These are phyloP conservation scores for Drosophila falleni DNA, from an alignment of 2,888 invertebrate genomes.

Conservation along the genomic window DNA sequence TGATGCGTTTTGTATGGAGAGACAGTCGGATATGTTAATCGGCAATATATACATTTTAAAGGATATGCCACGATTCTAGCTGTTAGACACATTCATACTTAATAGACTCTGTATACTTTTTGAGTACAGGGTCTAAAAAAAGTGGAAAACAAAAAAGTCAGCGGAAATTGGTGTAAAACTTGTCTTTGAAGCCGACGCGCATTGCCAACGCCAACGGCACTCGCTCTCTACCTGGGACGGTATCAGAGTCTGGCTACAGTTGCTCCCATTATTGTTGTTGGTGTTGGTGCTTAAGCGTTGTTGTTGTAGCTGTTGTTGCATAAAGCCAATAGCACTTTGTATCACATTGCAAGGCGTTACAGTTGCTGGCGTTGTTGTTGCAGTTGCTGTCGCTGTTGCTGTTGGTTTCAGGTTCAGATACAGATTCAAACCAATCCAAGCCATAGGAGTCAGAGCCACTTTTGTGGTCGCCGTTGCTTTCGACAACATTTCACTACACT, in stretches of 20 bases:
- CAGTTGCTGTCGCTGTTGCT: constrained; percentile 28
- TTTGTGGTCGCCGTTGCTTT: constrained; percentile 62
- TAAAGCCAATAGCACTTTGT: constrained; percentile 71
- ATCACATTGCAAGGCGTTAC: constrained; percentile 72
- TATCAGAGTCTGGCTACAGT: constrained; percentile 36
- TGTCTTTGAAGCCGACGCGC: constrained; percentile 63
- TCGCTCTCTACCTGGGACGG: constrained; percentile 39
- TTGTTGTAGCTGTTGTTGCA: constrained; percentile 58
- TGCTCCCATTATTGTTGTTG: constrained; percentile 55
- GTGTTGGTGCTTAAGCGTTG: constrained; percentile 31
- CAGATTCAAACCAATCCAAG: constrained; percentile 32
- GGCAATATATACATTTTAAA: too few species aligned
- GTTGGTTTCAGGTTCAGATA: constrained; percentile 67
- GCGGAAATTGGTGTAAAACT: constrained; percentile 79
- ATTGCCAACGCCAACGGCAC: constrained; percentile 56
- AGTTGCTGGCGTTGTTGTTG: constrained; percentile 41
- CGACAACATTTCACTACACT: constrained; percentile 71
- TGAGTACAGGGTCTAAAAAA: background rate
- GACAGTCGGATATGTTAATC: too few species aligned
- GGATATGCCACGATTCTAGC: too few species aligned
- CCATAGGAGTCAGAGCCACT: constrained; percentile 51
- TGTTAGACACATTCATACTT: too few species aligned
- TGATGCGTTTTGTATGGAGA: too few species aligned
- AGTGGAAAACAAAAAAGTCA: constrained; percentile 27
- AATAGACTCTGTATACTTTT: background rate